A percentile compares a stretch with the other conserved stretches of the same genome.
Evolutionary conservation across 2,797 vertebrate genomes (phyloP).

Genomic region (Phoxinus dragarum): DNA sequence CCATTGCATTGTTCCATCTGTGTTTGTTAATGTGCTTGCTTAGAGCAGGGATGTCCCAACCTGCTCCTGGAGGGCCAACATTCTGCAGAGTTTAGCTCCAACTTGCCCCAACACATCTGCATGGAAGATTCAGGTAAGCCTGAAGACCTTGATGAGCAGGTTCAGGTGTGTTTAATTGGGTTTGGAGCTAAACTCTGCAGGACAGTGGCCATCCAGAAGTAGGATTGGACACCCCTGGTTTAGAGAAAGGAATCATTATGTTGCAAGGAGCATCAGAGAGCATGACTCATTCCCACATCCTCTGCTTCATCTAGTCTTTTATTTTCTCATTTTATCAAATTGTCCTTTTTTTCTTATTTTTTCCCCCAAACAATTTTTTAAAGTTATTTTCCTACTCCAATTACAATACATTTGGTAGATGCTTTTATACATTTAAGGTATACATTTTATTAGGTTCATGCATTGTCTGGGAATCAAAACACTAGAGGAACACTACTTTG

Average conservation of each 20-base stretch:
- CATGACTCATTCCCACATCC: slow-evolving; percentile 16
- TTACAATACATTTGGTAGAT: background rate
- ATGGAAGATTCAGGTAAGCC: background rate
- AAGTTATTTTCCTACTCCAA: background rate
- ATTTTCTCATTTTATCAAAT: background rate
- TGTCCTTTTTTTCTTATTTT: background rate
- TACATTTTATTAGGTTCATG: slow-evolving; percentile 1
- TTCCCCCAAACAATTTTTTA: background rate
- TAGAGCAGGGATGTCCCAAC: slow-evolving; percentile 25
- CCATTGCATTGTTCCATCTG: slow-evolving; percentile 51
- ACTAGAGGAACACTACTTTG: background rate
- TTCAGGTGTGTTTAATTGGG: background rate
- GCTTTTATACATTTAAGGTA: background rate
- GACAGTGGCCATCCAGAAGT: background rate
- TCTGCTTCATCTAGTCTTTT: slow-evolving; percentile 1
- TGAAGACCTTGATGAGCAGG: background rate
- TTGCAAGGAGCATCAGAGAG: slow-evolving; percentile 6
- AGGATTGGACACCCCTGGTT: slow-evolving; percentile 13
- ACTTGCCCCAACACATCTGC: background rate
- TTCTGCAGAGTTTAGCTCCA: background rate
- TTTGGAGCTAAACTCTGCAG: background rate
- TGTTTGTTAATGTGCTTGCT: slow-evolving; percentile 61
- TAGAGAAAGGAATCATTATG: slow-evolving; percentile 22
- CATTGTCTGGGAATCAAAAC: background rate
- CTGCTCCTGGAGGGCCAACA: slow-evolving; percentile 2